These are phyloP conservation scores for Ophion ellenae DNA, from an alignment of 2,888 invertebrate genomes.

Conservation along the genomic window DNA sequence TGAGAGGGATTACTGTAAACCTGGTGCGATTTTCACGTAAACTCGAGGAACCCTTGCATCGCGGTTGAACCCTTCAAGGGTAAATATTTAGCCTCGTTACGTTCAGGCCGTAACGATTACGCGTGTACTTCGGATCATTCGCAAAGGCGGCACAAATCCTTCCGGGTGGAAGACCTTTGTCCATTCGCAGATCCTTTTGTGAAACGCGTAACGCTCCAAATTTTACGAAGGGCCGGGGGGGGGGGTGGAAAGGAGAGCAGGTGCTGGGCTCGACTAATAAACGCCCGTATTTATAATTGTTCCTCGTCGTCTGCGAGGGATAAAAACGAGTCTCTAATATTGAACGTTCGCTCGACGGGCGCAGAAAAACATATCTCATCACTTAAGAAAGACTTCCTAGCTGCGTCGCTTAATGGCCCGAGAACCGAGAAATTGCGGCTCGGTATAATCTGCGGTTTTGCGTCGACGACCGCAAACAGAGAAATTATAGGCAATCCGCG, in stretches of 20 bases:
- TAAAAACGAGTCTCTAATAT: conserved; percentile 41
- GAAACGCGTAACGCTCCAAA: conserved; percentile 28
- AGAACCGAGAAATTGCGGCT: conserved; percentile 53
- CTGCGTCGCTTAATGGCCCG: conserved; percentile 14
- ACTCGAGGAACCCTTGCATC: conserved; percentile 61
- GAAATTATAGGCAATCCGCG: conserved; percentile 67
- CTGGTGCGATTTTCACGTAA: conserved; percentile 65
- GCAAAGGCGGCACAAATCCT: conserved; percentile 51
- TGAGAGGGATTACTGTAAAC: conserved; percentile 73
- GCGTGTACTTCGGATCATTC: conserved; percentile 25
- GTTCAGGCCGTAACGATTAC: conserved; percentile 60
- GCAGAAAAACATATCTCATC: conserved; percentile 42
- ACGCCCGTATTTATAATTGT: conserved; percentile 32
- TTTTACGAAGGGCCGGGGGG: conserved; percentile 23
- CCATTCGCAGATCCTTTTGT: conserved; percentile 29
- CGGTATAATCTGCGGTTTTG: conserved; percentile 54
- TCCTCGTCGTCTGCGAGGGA: conserved; percentile 22
- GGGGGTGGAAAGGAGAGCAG: conserved; percentile 30
- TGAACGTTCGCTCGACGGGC: conserved; percentile 22
- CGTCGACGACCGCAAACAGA: conserved; percentile 65
- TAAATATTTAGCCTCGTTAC: conserved; percentile 79
- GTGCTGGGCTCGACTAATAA: conserved; percentile 29
- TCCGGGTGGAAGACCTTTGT: background rate
- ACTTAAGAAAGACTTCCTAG: conserved; percentile 24
- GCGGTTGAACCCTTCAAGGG: conserved; percentile 69